Percentiles rank a stretch among this genome's conserved stretches.
Conservation (phyloP, 30 jellyfish, hydroid and myxozoan species). For the Aurelia coerulea region DNA sequence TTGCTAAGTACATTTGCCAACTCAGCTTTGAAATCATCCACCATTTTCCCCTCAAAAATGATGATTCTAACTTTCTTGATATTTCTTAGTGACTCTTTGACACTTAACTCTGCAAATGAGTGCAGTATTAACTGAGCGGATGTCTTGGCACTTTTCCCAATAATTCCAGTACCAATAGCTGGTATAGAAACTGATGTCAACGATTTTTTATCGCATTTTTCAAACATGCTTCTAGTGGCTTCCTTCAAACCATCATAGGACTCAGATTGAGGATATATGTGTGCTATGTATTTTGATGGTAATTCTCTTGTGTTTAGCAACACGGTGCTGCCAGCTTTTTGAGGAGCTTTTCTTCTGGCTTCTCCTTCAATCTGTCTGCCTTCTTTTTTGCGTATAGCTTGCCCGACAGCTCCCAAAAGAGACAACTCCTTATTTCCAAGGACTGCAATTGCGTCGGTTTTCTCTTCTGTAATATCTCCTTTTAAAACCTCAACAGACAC, state of each 20-base stretch:
- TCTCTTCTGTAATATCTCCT: conserved; percentile 56
- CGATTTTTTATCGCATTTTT: conserved; percentile 7
- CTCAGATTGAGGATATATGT: conserved; percentile 21
- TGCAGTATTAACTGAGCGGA: conserved; percentile 46
- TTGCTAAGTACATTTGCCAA: not conserved
- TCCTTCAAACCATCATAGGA: conserved; percentile 14
- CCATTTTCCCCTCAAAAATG: conserved; percentile 36
- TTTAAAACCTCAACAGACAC: conserved; percentile 6
- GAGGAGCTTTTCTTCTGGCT: not conserved
- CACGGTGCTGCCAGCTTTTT: conserved; percentile 35
- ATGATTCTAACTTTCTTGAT: conserved; percentile 12
- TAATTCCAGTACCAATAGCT: conserved; percentile 58
- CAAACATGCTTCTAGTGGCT: conserved; percentile 22
- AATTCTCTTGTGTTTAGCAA: conserved; percentile 22
- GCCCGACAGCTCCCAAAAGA: conserved; percentile 52
- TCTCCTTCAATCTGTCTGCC: not conserved
- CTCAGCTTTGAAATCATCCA: conserved; percentile 14
- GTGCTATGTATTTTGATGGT: conserved; percentile 42
- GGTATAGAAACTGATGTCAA: conserved; percentile 43
- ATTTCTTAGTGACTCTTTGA: not conserved
- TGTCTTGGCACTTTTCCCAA: conserved; percentile 34
- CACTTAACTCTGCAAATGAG: conserved; percentile 45
- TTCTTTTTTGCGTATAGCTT: conserved; percentile 27
- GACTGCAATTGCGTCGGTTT: conserved; percentile 53
- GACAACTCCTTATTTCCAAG: conserved; percentile 22